Conservation (phyloP, 2,888 invertebrate genomes). For the Tridacna gigas region DNA sequence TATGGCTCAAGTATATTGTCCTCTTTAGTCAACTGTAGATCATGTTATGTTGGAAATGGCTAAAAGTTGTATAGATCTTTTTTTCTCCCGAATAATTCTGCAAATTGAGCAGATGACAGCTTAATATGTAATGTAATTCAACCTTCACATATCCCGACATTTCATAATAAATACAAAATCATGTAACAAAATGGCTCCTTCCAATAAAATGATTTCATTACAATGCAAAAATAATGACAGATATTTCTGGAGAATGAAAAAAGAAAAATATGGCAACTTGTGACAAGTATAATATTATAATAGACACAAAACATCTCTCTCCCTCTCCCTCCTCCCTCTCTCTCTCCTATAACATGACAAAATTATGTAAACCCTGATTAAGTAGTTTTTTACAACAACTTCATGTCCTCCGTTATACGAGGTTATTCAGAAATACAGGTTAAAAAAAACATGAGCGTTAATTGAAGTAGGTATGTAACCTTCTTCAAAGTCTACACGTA, state of each 20-base stretch:
- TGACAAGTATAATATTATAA: conserved; percentile 7
- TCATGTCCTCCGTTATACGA: background rate
- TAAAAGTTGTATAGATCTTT: background rate
- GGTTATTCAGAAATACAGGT: conserved; percentile 2
- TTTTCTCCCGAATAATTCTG: background rate
- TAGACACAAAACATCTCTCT: conserved; percentile 10
- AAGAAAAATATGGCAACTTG: conserved; percentile 21
- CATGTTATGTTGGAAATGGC: background rate
- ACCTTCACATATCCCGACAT: background rate
- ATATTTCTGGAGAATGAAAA: background rate
- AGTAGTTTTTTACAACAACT: conserved; percentile 23
- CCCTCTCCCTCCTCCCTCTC: background rate
- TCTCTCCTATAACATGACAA: conserved; percentile 17
- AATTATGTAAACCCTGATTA: conserved; percentile 23
- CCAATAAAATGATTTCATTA: background rate
- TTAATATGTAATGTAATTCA: background rate
- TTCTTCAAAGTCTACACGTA: conserved; percentile 14
- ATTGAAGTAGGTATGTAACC: background rate
- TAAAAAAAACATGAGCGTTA: conserved; percentile 14
- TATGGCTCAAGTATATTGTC: no score
- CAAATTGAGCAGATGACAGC: background rate
- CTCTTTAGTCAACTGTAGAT: no score
- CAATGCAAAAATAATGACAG: conserved; percentile 25
- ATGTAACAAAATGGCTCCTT: conserved; percentile 2
- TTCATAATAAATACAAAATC: conserved; percentile 13